A percentile compares a stretch with the other conserved stretches of the same genome.
Evolutionary conservation across 2,888 invertebrate genomes (phyloP).

Genomic region (Agonopterix alstromeriana): DNA sequence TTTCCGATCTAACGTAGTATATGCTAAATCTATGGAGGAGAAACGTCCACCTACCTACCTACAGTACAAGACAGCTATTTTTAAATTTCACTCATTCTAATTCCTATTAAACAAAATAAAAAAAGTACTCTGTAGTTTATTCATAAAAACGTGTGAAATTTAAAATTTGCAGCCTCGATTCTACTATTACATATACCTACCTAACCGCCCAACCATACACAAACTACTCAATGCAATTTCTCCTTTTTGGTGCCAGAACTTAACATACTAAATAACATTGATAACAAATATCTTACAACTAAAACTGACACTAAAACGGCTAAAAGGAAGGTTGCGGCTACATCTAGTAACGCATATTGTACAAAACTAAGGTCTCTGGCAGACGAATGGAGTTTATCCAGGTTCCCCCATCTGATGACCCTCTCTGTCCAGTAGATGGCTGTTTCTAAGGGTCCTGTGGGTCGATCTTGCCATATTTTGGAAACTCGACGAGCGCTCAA

Average conservation of each 20-base stretch:
- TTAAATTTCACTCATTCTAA: too few species aligned
- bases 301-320: conserved; percentile 27
- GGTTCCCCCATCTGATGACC: conserved; percentile 60
- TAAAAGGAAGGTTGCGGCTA: conserved; percentile 36
- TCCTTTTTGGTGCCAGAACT: conserved; percentile 40
- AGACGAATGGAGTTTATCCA: conserved; percentile 40
- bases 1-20: too few species aligned
- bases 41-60: too few species aligned
- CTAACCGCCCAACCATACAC: too few species aligned
- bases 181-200: too few species aligned
- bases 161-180: too few species aligned
- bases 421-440: conserved; percentile 78
- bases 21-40: too few species aligned
- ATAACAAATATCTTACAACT: conserved; percentile 30
- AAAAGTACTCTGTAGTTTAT: too few species aligned
- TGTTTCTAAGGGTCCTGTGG: conserved; percentile 67
- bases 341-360: conserved; percentile 48
- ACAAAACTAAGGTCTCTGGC: conserved; percentile 46
- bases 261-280: conserved; percentile 31
- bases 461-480: conserved; percentile 69
- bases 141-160: too few species aligned
- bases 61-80: too few species aligned
- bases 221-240: conserved; percentile 38
- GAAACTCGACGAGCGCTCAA: conserved; percentile 60
- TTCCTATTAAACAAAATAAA: too few species aligned